Percentiles rank a stretch among this genome's conserved stretches.
Conservation (phyloP, 1,140 invertebrate genomes). For the Liolophura sinensis region DNA sequence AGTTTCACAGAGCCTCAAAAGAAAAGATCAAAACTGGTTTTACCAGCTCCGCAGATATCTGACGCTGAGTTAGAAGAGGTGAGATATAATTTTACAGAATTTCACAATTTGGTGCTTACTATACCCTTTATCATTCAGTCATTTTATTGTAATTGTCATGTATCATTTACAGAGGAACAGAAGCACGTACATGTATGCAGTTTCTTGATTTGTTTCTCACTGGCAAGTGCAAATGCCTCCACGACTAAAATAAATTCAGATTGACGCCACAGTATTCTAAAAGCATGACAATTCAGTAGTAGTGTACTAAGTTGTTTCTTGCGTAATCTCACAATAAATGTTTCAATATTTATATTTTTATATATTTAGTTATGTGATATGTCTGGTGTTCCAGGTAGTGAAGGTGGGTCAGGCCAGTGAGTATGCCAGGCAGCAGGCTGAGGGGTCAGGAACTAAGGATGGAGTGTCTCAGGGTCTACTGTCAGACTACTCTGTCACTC, state of each 20-base stretch:
- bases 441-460: slow-evolving; percentile 74
- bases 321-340: not conserved
- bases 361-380: not conserved
- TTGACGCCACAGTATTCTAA: too few species aligned
- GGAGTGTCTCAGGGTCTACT: slow-evolving; percentile 82
- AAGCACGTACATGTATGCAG: too few species aligned
- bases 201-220: too few species aligned
- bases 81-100: not conserved
- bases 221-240: too few species aligned
- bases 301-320: not conserved
- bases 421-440: slow-evolving; percentile 86
- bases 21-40: slow-evolving; percentile 93
- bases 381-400: slow-evolving; percentile 74
- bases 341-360: not conserved
- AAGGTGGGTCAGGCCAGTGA: slow-evolving; percentile 96
- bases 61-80: slow-evolving; percentile 74
- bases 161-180: too few species aligned
- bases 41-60: slow-evolving; percentile 96
- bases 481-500: slow-evolving; percentile 88
- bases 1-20: slow-evolving; percentile 76
- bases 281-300: not conserved
- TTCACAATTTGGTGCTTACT: not conserved
- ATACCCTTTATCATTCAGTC: too few species aligned
- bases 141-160: too few species aligned
- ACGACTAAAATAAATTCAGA: too few species aligned